Evolutionary conservation across 2,888 invertebrate species (phyloP), one percentile per base, ranked within the genome.

Genomic region (Leptinotarsa haldemani): DNA sequence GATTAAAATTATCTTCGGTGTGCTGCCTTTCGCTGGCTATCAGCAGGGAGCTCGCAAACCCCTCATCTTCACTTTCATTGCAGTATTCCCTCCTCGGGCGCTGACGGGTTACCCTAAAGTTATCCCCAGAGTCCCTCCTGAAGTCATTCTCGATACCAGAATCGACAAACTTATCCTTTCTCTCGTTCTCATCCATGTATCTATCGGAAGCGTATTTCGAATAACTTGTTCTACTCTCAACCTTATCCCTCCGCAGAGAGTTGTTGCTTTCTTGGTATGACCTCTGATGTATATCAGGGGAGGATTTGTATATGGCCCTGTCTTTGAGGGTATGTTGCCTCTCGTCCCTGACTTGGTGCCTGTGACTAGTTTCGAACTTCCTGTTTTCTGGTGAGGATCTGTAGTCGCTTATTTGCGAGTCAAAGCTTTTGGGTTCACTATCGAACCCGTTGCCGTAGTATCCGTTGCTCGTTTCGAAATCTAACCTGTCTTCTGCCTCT

Each of bases 141-240:
- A 82, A 80, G 85, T 95, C 94, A 80, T 94, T 94, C 83, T 94
- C 94, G 77, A 94, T 94, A 0, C 95, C 94, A 0, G 94, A 95
- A 87, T 95, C 94, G 3, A 92, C 93, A 69, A 93, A 88, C 70
- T 92, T 89, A 82, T 91, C 93, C 79, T 79, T 80, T 64, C 89
- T 85, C 74, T 90, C 90, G 47, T 85, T 85, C 77, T 89, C 89
- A 74, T 81, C 80, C 30, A 78, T 89, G 84, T 82, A 90, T 85
- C 74, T 85, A 83, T 84, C 88, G 79, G 80, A 88, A 85, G 81
- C 81, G 73, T 84, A 83, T 61, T 83, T 80, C 2, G 83, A 79
- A 85, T 75, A 87, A 52, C 70, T 79, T 4, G 74, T 71, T 52
- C 78, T 73, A 18, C 82, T 79, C 58, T 89, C 88, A 46, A 90